phyloP scores from a whole-genome alignment of 92 coral and sea anemone genomes.

The Chrysogorgia sp. region DNA sequence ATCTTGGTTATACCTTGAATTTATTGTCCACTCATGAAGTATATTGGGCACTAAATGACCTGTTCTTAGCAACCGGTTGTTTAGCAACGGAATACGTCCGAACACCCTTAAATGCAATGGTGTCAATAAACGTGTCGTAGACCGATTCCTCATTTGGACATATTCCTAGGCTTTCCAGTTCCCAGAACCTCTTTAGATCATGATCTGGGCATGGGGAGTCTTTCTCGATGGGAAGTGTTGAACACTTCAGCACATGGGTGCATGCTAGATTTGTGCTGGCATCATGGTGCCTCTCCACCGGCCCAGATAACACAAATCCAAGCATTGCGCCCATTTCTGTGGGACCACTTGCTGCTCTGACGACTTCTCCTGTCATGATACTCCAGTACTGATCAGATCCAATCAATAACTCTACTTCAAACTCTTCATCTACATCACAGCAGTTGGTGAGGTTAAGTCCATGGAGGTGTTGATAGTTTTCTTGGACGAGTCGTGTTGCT shows the following conservation, averaged over 20 bases:
- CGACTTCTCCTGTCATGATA: constrained; percentile 56
- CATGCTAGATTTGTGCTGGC: not conserved
- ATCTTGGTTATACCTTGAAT: too few relatives aligned
- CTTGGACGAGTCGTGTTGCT: constrained; percentile 31
- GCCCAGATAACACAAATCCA: constrained; percentile 71
- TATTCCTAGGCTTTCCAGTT: constrained; percentile 17
- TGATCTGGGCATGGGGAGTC: not conserved
- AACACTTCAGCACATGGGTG: constrained; percentile 29
- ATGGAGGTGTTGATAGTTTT: constrained; percentile 52
- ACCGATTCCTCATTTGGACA: constrained; percentile 15
- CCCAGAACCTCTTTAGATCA: constrained; percentile 24
- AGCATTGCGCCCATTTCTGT: constrained; percentile 57
- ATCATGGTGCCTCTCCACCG: constrained; percentile 13
- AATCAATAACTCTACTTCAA: constrained; percentile 62
- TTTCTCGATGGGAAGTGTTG: not conserved
- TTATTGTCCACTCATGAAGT: too few relatives aligned
- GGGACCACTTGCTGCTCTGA: constrained; percentile 55
- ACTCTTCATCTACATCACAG: constrained; percentile 21
- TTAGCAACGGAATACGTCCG: too few relatives aligned
- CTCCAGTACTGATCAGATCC: constrained; percentile 73
- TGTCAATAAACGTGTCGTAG: constrained; percentile 7
- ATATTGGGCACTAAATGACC: too few relatives aligned
- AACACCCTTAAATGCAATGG: not conserved
- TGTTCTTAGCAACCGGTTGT: too few relatives aligned
- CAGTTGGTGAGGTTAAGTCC: constrained; percentile 60